Percentiles rank a stretch among this genome's conserved stretches.
These are phyloP conservation scores for Acromyrmex heyeri DNA, from an alignment of 1,140 invertebrate species.

Conservation along the genomic window DNA sequence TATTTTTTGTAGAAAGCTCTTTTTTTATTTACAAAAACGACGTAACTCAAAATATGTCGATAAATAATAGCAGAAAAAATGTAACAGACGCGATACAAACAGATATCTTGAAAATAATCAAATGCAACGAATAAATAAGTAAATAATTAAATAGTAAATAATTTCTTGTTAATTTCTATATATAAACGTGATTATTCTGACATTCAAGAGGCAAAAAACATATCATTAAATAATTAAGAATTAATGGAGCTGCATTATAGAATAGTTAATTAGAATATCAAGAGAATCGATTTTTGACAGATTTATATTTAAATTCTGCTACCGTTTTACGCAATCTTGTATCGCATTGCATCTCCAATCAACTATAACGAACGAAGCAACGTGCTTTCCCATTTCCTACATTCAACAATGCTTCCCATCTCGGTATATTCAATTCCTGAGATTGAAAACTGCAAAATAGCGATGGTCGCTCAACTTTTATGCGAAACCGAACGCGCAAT, in stretches of 20 bases:
- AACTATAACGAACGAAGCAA: neutral
- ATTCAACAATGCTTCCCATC: neutral
- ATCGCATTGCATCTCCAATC: neutral
- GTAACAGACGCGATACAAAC: neutral
- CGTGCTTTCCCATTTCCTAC: constrained; percentile 45
- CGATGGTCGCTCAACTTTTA: constrained; percentile 2
- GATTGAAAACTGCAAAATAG: constrained; percentile 55
- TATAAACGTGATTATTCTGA: neutral
- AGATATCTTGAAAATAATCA: neutral
- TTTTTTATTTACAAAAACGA: too few relatives aligned
- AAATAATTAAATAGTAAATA: neutral
- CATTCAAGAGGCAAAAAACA: neutral
- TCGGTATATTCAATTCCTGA: constrained; percentile 23
- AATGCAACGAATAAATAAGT: neutral
- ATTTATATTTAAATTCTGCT: constrained; percentile 20
- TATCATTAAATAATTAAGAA: neutral
- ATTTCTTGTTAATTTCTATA: neutral
- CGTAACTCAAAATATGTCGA: neutral
- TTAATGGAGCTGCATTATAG: neutral
- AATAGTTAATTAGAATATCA: constrained; percentile 17
- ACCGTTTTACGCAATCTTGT: neutral
- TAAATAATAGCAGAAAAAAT: neutral
- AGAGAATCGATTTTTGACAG: neutral
- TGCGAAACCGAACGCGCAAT: constrained; percentile 30
- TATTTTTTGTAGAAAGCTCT: too few relatives aligned